phyloP scores from a whole-genome alignment of 2,888 invertebrate species.

The Rambutsinella grinnellia region DNA sequence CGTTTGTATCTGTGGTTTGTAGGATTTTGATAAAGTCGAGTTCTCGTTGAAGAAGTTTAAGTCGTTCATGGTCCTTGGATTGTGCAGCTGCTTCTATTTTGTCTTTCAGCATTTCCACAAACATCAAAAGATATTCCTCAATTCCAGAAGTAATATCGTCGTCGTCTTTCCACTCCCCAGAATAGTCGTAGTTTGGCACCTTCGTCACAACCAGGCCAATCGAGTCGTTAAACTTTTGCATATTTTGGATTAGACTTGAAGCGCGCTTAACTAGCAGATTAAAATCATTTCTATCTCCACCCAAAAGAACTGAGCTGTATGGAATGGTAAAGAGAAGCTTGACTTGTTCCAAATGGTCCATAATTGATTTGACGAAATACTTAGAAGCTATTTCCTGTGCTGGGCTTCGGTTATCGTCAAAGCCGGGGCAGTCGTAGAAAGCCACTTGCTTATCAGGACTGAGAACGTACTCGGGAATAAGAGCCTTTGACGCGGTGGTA shows the following conservation, averaged over 20 bases:
- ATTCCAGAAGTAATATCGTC: background rate
- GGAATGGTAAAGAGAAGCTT: background rate
- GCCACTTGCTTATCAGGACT: background rate
- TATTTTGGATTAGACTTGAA: background rate
- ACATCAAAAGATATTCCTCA: background rate
- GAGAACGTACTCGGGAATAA: background rate
- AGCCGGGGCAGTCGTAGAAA: conserved; percentile 7
- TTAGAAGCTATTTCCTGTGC: background rate
- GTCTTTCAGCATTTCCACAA: background rate
- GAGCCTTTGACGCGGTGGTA: background rate
- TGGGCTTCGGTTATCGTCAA: background rate
- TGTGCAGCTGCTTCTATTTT: background rate
- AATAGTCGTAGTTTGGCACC: background rate
- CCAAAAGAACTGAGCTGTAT: background rate
- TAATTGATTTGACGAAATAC: conserved; percentile 3
- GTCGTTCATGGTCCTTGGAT: background rate
- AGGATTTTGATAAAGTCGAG: background rate
- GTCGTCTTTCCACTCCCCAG: background rate
- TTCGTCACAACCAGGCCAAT: conserved; percentile 12
- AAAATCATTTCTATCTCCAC: background rate
- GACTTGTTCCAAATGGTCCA: background rate
- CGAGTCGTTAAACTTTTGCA: background rate
- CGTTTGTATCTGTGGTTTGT: background rate
- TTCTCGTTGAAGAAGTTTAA: background rate
- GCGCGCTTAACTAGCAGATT: background rate